Evolutionary conservation across 1,140 invertebrate species (phyloP), one percentile per base, ranked within the genome.

Genomic region (Conus ventricosus): DNA sequence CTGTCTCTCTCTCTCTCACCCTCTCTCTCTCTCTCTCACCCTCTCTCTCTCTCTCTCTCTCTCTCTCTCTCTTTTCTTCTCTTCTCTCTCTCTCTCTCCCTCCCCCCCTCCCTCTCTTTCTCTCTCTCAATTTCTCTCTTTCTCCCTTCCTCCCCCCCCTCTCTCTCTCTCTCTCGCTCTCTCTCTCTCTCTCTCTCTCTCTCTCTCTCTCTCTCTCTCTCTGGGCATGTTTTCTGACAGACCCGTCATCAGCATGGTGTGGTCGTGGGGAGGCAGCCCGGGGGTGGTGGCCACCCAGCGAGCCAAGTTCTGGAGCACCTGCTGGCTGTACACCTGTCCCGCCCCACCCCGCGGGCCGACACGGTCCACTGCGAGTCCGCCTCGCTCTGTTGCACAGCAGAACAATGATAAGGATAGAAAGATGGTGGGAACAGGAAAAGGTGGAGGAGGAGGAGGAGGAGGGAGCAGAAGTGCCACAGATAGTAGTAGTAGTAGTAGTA

Each of bases 221-320:
- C 39, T 39, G 39, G 39, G 39, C 39, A 60, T 1, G 5, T 60
- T 60, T 60, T 23, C 39, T 3, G 39, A 78, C 86, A 51, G 75
- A 92, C 91, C 91, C 13, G 91, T 92, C 60, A 92, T 90, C 20
- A 92, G 75, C 87, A 92, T 90, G 78, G 90, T 90, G 78, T 92
- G 91, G 81, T 92, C 91, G 71, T 92, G 91, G 13, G 54, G 39
- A 0, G 91, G 91, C 15, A 92, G 67, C 23, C 87, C 85, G 5
- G 71, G 27, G 11, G 87, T 84, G n/a, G 75, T 88, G 6, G 60
- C 75, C 23, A 92, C 88, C 91, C 91, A 92, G 3, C 84, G 67
- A 60, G 88, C 86, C 57, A 92, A 89, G 60, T 89, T 89, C 86
- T 88, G 80, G 17, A 92, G 80, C 5, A 84, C 89, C 5, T 75